phyloP scores from a whole-genome alignment of 2,113 vertebrate genomes.

The Balaeniceps rex region DNA sequence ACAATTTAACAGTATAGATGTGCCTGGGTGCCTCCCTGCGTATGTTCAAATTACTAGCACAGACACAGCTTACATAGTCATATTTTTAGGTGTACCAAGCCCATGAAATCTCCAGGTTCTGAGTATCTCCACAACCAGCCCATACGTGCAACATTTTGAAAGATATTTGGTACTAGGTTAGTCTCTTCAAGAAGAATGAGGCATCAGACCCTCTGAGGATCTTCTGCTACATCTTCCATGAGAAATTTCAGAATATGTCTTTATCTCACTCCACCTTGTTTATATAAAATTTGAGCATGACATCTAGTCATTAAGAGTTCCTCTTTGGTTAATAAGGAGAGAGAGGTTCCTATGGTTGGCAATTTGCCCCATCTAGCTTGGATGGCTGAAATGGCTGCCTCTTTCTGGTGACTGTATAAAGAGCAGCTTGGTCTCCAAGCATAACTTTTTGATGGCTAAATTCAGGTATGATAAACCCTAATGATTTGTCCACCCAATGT shows the following conservation, averaged over 20 bases:
- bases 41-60: not conserved
- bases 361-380: not conserved
- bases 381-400: not conserved
- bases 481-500: not conserved
- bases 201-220: not conserved
- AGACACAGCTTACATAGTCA: not conserved
- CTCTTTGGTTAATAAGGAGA: not conserved
- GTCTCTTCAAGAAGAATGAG: not conserved
- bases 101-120: not conserved
- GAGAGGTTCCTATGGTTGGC: not conserved
- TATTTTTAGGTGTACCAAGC: not conserved
- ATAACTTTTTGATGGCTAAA: not conserved
- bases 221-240: not conserved
- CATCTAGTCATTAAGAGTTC: not conserved
- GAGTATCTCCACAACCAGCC: fast-evolving
- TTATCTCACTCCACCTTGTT: not conserved
- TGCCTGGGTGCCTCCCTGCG: fast-evolving
- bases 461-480: not conserved
- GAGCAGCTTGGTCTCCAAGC: not conserved
- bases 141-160: fast-evolving
- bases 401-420: not conserved
- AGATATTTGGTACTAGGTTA: not conserved
- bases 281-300: not conserved
- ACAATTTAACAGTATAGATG: not conserved
- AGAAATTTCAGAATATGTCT: not conserved